Base-by-base conservation (phyloP, 2,113 vertebrate species). In the Pithys albifrons region DNA sequence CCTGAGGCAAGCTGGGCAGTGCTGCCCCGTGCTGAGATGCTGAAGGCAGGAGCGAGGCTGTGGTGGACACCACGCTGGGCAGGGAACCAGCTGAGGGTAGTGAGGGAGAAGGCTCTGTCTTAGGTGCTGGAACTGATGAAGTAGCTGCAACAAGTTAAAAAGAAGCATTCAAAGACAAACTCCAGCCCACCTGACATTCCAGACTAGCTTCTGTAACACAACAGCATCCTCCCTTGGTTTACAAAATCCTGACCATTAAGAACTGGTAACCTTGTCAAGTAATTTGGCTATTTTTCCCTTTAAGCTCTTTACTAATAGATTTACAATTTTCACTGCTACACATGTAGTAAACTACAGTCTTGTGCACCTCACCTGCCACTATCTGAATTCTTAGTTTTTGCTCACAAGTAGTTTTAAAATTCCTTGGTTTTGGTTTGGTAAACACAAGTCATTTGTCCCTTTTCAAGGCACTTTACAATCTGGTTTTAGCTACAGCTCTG, bases 121-220 rank as follows among this genome's bases (percentile, higher is more conserved):
- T 99, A 59, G 98, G 97, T 15, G 97, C 97, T 76, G 98, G 98
- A 97, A 98, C 97, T 13, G 98, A 98, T 89, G 98, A 98, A 91
- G 98, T 95, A 95, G 98, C 99, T 99, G 96, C 52, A 98, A 97
- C 19, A 80, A 57, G 73, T 91, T n/a, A 73, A 73, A 93, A 72
- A 87, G 41, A 66, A 20, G 4, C 25, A 73, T 62, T 84, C 43
- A 77, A 43, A 96, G 67, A 74, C n/a, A 69, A 25, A 81, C 41
- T 79, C 24, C 54, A 46, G 39, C 16, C 84, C 19, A 73, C 17
- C 7, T 65, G 19, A 72, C 23, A 58, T 33, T 33, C 16, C 41
- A 74, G 28, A 5, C 14, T 35, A 7, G 22, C 41, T 7, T 51
- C 51, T 83, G 27, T 31, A 37, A 86, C 4, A 54, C 7, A 66